Percentiles rank a stretch among this genome's conserved stretches.
These are phyloP conservation scores for Poeciliopsis paucimaculata DNA, from an alignment of 2,797 vertebrate genomes.

Conservation along the genomic window DNA sequence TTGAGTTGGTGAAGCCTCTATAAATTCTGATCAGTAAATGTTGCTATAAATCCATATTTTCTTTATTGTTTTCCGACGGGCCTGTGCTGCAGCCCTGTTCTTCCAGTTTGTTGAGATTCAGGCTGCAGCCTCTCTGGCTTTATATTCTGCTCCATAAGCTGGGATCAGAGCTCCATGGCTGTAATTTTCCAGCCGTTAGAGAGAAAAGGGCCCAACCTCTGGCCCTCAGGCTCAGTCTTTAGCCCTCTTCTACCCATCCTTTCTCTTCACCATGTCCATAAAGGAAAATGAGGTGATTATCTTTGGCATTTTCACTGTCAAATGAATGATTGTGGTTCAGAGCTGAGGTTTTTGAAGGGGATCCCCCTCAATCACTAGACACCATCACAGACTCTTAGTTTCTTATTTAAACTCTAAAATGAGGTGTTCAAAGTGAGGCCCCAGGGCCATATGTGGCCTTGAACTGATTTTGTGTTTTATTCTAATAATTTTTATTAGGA, in stretches of 20 bases:
- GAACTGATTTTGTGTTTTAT: too few relatives aligned
- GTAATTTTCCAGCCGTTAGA: background rate
- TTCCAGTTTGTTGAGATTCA: slow-evolving; percentile 47
- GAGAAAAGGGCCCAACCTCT: background rate
- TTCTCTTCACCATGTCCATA: background rate
- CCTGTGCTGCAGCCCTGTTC: background rate
- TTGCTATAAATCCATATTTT: background rate
- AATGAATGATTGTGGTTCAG: background rate
- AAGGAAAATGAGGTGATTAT: background rate
- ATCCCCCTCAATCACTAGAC: background rate
- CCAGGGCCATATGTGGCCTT: too few relatives aligned
- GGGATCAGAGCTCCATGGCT: slow-evolving; percentile 18
- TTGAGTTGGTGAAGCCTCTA: background rate
- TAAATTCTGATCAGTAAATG: background rate
- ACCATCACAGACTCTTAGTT: background rate
- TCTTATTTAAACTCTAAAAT: background rate
- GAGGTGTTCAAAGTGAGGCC: too few relatives aligned
- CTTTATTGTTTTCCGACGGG: too few relatives aligned
- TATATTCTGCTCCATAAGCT: slow-evolving; percentile 51
- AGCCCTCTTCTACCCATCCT: slow-evolving; percentile 24
- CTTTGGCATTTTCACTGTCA: background rate
- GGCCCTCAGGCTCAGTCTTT: slow-evolving; percentile 28
- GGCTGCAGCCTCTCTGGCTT: slow-evolving; percentile 29
- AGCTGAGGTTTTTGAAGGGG: background rate
- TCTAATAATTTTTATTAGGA: too few relatives aligned